Evolutionary conservation across 2,113 vertebrate genomes (phyloP), one percentile per base, ranked within the genome.

Genomic region (Tragelaphus imberbis): DNA sequence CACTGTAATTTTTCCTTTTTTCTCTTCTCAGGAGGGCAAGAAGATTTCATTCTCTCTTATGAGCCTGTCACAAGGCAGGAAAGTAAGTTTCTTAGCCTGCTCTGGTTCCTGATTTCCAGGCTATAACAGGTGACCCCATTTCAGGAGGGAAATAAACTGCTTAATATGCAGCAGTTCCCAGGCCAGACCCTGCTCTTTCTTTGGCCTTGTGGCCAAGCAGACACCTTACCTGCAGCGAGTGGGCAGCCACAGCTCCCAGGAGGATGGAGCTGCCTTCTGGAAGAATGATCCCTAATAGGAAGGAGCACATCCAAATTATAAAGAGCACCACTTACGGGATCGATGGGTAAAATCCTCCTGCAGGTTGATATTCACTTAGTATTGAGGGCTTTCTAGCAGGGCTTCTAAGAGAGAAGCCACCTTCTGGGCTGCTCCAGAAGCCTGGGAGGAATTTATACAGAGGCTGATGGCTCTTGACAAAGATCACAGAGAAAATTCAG

Each of bases 61-160:
- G 99, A 99, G 97, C 99, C 99, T 61, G 99, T 99, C 98, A 99
- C 99, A 94, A 99, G 99, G 90, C 99, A 99, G 99, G 99, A 99
- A 98, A 99, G 99, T 99, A 99, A 99, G 99, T 99, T 94, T 91
- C 61, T 30, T 19, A 33, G 85, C 59, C 77, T 88, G 40, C 87
- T 91, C n/a, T 95, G 30, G 53, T 80, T 96, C 53, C 84, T 93
- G 53, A 88, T 56, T 87, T 85, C 81, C 53, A 59, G 84, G 23
- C 36, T 75, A 25, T n/a, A 47, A 44, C 30, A 92, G 59, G 55
- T 90, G 68, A 97, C 79, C 59, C 25, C 56, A 15, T 10, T 55
- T 17, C 51, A 89, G 59, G 49, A 96, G 17, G 59, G 44, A 93
- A 81, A 82, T 81, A 65, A 93, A 88, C 68, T 86, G 25, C 44